A percentile compares a stretch with the other conserved stretches of the same genome.
Conservation (phyloP, 1,140 invertebrate species). For the Cyphomyrmex costatus region DNA sequence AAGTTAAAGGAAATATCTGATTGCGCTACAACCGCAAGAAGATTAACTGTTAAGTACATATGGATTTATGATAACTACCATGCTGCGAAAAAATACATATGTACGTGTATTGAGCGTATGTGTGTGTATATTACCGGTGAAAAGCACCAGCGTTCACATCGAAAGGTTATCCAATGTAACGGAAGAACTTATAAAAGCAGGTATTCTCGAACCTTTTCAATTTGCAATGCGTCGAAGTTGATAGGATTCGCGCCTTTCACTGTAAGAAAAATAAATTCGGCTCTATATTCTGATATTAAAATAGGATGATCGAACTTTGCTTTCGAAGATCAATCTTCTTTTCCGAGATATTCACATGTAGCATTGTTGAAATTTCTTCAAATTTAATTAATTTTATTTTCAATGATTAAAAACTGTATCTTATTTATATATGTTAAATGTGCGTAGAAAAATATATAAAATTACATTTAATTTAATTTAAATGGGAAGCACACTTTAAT, state of each 20-base stretch:
- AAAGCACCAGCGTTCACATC: slow-evolving; percentile 1
- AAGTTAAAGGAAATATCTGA: neutral
- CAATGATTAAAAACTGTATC: neutral
- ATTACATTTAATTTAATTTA: neutral
- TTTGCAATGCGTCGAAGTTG: slow-evolving; percentile 13
- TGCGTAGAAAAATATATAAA: neutral
- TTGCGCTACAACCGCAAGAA: neutral
- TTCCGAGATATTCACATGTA: neutral
- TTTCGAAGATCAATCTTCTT: neutral
- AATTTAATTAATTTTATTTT: neutral
- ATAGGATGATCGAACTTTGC: neutral
- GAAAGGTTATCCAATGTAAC: slow-evolving; percentile 33
- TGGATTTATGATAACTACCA: slow-evolving; percentile 13
- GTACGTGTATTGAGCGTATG: neutral
- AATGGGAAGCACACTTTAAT: neutral
- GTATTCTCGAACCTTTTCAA: slow-evolving; percentile 24
- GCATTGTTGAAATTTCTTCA: neutral
- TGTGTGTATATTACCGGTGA: neutral
- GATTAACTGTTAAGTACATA: slow-evolving; percentile 14
- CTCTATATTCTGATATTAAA: neutral
- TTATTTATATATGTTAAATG: neutral
- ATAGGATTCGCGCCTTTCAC: slow-evolving; percentile 24
- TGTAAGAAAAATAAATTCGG: neutral
- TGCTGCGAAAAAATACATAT: neutral
- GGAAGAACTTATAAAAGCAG: slow-evolving; percentile 14